Base-by-base conservation (phyloP, 2,888 invertebrate genomes). In the Plagiodera versicolora region DNA sequence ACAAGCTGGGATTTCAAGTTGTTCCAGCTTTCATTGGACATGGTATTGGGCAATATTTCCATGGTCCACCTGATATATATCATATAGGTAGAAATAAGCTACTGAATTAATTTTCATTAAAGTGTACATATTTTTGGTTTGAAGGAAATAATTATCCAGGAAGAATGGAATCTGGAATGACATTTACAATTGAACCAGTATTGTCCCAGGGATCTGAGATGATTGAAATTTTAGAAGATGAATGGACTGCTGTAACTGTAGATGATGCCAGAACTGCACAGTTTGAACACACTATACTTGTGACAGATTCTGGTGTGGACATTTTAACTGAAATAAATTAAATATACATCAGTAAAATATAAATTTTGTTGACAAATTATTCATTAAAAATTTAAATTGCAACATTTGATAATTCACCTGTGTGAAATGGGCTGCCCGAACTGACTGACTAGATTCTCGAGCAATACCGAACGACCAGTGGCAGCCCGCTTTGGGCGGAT, bases 141-240 rank as follows among this genome's bases (percentile, higher is more conserved):
- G 16, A 74, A 90, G 91, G 81, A 67, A 90, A 91, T 73, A 75
- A 84, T 54, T 82, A 84, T 68, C 84, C 85, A 0, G 92, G 90
- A 0, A 74, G 78, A 51, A 95, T 96, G 95, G 76, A 84, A 69
- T 80, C 90, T 2, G 95, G 95, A n/a, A 95, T 95, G 92, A 92
- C 92, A 0, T 97, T 98, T 75, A 98, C 97, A 0, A 92, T 98
- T 72, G 97, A 98, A 75, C 98, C 98, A 9, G 88, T 91, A 8
- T 74, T 98, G 14, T 87, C 89, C 1, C 89, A 93, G 69, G 95
- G 95, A 0, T 81, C 80, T 0, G 83, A 83, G 45, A 82, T 88
- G 57, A 83, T 92, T 1, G 83, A 86, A 19, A 83, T 93, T 61
- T 83, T 92, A 14, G 88, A 90, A 54, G 98, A 99, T 77, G 90